phyloP scores from a whole-genome alignment of 2,797 vertebrate species.

The Urophycis tenuis region DNA sequence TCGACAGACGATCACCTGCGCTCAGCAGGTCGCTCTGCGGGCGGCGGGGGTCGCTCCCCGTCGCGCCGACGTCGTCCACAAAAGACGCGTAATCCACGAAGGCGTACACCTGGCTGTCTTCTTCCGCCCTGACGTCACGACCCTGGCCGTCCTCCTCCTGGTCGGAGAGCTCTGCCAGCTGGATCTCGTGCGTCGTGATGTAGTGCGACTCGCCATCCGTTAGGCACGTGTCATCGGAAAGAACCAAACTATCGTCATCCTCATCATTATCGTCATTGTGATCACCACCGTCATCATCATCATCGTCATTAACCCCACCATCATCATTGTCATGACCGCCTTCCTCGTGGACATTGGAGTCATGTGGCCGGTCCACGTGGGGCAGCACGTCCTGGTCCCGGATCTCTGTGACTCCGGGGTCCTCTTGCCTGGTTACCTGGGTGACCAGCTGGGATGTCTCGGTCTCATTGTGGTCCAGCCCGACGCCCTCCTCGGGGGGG shows the following conservation, averaged over 20 bases:
- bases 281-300: conserved; percentile 40
- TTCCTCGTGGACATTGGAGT: conserved; percentile 47
- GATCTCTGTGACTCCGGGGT: background rate
- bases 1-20: conserved; percentile 62
- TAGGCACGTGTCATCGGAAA: conserved; percentile 53
- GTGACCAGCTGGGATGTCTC: background rate
- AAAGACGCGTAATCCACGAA: conserved; percentile 85
- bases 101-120: conserved; percentile 81
- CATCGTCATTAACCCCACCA: conserved; percentile 13
- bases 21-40: conserved; percentile 72
- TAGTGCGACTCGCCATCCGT: conserved; percentile 83
- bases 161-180: conserved; percentile 85
- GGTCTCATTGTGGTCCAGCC: background rate
- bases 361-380: conserved; percentile 39
- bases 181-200: conserved; percentile 94
- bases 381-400: background rate
- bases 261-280: conserved; percentile 12
- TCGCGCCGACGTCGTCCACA: conserved; percentile 53
- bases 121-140: conserved; percentile 75
- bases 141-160: conserved; percentile 76
- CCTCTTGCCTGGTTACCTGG: background rate
- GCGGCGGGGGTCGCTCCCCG: conserved; percentile 63
- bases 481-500: conserved; percentile 49
- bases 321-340: conserved; percentile 36
- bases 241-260: conserved; percentile 49